phyloP scores from a whole-genome alignment of 1,140 invertebrate species.

The Oryctes rhinoceros region DNA sequence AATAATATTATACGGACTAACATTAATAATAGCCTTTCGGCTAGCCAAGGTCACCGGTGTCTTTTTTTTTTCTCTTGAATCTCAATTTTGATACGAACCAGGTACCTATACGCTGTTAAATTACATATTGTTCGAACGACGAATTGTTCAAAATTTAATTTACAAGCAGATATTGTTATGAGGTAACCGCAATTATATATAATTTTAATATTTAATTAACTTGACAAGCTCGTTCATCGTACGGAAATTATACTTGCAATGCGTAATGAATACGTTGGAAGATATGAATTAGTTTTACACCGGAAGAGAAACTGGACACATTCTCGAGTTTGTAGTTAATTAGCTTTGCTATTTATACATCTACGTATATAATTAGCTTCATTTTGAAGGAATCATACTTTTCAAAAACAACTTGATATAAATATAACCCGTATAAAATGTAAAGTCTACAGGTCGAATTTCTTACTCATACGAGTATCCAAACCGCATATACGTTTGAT shows the following conservation, averaged over 20 bases:
- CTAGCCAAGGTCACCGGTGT: neutral
- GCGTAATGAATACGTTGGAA: neutral
- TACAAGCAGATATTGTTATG: neutral
- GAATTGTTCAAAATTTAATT: neutral
- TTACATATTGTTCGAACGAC: neutral
- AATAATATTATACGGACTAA: neutral
- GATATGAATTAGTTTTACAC: neutral
- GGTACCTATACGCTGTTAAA: neutral
- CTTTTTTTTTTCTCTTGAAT: neutral
- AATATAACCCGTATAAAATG: too few species aligned
- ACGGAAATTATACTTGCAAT: neutral
- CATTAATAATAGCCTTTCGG: neutral
- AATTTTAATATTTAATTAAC: slow-evolving; percentile 12
- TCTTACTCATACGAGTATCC: too few species aligned
- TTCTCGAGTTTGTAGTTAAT: neutral
- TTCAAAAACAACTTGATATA: too few species aligned
- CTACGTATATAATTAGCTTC: too few species aligned
- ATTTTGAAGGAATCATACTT: too few species aligned
- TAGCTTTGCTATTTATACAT: neutral
- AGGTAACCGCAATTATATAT: neutral
- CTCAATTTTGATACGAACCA: neutral
- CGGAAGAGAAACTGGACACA: neutral
- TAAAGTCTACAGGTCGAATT: too few species aligned
- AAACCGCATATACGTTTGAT: slow-evolving; percentile 41
- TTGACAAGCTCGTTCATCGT: neutral